phyloP scores from a whole-genome alignment of 1,140 invertebrate genomes.

The Ostrea denselamellosa region DNA sequence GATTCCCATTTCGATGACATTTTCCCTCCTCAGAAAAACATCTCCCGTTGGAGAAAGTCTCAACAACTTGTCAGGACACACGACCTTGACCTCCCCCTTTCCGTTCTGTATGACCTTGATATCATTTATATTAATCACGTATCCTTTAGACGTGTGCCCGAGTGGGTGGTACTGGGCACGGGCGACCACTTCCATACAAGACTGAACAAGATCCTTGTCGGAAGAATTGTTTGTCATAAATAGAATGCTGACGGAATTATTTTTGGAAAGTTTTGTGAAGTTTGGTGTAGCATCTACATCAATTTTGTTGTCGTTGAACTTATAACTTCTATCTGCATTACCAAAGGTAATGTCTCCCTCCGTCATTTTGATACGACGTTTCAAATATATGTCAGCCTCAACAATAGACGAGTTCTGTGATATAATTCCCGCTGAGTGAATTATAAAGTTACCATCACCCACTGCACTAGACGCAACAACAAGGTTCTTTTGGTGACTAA shows the following conservation, averaged over 20 bases:
- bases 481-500: constrained; percentile 71
- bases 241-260: constrained; percentile 69
- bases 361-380: constrained; percentile 60
- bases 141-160: constrained; percentile 56
- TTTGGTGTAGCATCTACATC: constrained; percentile 56
- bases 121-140: constrained; percentile 69
- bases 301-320: constrained; percentile 63
- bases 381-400: constrained; percentile 57
- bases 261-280: constrained; percentile 70
- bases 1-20: constrained; percentile 16
- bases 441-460: constrained; percentile 68
- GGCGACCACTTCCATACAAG: constrained; percentile 64
- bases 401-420: constrained; percentile 63
- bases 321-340: constrained; percentile 59
- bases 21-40: not conserved
- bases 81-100: constrained; percentile 69
- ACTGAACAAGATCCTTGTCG: constrained; percentile 62
- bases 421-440: constrained; percentile 67
- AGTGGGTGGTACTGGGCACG: constrained; percentile 66
- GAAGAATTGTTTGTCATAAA: constrained; percentile 61
- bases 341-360: constrained; percentile 69
- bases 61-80: constrained; percentile 69
- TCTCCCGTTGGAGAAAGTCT: constrained; percentile 63
- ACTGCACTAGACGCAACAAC: constrained; percentile 68
- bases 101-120: constrained; percentile 70